Percentiles rank a stretch among this genome's conserved stretches.
Conservation (phyloP, 2,113 vertebrate species). For the Dicerorhinus sumatrensis region DNA sequence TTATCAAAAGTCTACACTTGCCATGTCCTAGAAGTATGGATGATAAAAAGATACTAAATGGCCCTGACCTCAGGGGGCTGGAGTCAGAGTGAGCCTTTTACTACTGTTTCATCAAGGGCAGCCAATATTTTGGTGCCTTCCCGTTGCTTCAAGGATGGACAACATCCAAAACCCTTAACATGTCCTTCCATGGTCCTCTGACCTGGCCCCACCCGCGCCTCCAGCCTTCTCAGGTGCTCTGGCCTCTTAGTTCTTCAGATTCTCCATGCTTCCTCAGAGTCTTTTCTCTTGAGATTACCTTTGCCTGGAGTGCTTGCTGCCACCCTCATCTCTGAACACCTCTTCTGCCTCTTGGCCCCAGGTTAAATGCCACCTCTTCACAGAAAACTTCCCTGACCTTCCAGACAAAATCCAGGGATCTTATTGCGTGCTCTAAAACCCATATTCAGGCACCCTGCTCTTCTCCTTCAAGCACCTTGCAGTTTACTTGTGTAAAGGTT, state of each 20-base stretch:
- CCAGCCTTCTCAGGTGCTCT: background rate
- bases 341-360: background rate
- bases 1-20: background rate
- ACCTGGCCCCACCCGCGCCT: background rate
- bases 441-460: background rate
- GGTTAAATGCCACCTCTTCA: slow-evolving; percentile 8
- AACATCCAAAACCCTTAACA: background rate
- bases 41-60: background rate
- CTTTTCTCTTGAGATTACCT: background rate
- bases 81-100: background rate
- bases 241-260: background rate
- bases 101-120: background rate
- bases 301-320: background rate
- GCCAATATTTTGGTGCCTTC: background rate
- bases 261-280: background rate
- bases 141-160: background rate
- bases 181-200: background rate
- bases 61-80: background rate
- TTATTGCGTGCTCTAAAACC: background rate
- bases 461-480: background rate
- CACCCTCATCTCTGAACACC: background rate
- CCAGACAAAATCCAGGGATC: background rate
- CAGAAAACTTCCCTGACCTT: background rate
- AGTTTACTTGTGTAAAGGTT: background rate
- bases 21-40: background rate